Conservation (phyloP, 1,140 invertebrate genomes). For the Teleogryllus occipitalis region DNA sequence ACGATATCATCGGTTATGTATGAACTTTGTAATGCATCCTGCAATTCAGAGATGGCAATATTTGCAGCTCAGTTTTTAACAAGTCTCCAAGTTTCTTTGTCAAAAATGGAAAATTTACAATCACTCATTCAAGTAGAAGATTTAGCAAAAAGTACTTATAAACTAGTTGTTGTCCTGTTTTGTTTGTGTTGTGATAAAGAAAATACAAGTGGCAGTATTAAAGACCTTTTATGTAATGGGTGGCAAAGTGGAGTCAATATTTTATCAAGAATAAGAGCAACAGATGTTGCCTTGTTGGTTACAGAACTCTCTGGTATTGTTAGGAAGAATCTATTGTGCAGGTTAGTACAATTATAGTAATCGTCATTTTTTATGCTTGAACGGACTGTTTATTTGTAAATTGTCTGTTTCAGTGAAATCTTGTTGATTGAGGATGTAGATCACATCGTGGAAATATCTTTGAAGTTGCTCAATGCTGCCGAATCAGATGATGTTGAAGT, state of each 20-base stretch:
- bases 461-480: no score
- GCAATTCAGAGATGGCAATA: not conserved
- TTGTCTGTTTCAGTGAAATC: no score
- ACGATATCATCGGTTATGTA: not conserved
- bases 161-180: not conserved
- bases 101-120: not conserved
- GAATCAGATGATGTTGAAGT: no score
- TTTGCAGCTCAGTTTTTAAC: not conserved
- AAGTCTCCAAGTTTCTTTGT: not conserved
- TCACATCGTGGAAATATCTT: no score
- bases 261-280: not conserved
- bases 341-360: not conserved
- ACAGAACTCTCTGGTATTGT: not conserved
- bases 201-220: not conserved
- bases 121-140: not conserved
- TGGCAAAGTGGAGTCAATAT: not conserved
- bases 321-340: not conserved
- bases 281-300: not conserved
- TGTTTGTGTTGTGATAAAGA: not conserved
- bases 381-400: no score
- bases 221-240: not conserved
- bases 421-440: no score
- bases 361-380: no score
- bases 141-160: not conserved
- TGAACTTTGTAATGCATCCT: not conserved